Evolutionary conservation across 2,888 invertebrate genomes (phyloP).

Genomic region (Carabus problematicus): DNA sequence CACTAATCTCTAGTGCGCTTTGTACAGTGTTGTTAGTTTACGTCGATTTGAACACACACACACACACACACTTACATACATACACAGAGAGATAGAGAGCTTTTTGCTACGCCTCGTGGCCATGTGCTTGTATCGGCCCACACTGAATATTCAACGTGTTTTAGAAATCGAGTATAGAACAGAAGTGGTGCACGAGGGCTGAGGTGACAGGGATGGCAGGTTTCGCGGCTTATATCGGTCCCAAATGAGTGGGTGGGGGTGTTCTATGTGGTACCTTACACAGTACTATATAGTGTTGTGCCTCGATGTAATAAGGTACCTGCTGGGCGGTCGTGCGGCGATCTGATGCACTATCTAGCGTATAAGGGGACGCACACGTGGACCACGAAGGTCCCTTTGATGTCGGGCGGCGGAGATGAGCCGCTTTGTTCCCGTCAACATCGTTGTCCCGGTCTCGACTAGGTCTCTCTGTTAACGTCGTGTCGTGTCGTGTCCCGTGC

Average conservation of each 20-base stretch:
- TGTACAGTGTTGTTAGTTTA: background rate
- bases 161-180: slow-evolving; percentile 1
- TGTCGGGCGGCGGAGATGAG: slow-evolving; percentile 47
- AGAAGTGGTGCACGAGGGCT: slow-evolving; percentile 20
- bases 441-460: slow-evolving; percentile 44
- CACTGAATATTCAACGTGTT: slow-evolving; percentile 39
- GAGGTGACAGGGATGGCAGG: slow-evolving; percentile 7
- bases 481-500: slow-evolving; percentile 6
- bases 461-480: slow-evolving; percentile 1
- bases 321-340: slow-evolving; percentile 37
- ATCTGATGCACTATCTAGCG: slow-evolving; percentile 1
- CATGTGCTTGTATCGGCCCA: slow-evolving; percentile 16
- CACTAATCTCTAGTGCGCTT: no score
- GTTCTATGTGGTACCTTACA: no score
- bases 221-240: slow-evolving; percentile 14
- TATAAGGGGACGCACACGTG: background rate
- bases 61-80: background rate
- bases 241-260: background rate
- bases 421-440: slow-evolving; percentile 39
- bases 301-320: slow-evolving; percentile 34
- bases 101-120: slow-evolving; percentile 2
- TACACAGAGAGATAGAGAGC: background rate
- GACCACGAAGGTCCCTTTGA: slow-evolving; percentile 51
- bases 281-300: slow-evolving; percentile 11
- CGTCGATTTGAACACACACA: background rate